A percentile compares a stretch with the other conserved stretches of the same genome.
Conservation (phyloP, 2,797 vertebrate genomes). For the Molossus alvarezi region DNA sequence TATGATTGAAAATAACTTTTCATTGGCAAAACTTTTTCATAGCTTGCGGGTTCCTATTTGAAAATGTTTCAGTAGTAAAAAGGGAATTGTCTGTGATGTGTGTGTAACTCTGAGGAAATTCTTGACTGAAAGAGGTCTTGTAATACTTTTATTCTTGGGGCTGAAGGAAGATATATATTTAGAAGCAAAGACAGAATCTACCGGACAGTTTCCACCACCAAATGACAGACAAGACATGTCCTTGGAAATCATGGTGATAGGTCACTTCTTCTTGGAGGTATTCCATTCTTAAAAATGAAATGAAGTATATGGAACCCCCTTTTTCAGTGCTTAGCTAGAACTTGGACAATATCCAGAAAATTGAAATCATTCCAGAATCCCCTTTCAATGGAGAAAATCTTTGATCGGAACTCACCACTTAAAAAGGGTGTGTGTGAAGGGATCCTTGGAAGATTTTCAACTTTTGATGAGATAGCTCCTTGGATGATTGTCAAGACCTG, state of each 20-base stretch:
- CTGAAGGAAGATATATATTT: neutral
- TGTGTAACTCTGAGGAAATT: neutral
- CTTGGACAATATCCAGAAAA: conserved; percentile 54
- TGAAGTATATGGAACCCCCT: neutral
- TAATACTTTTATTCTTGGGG: neutral
- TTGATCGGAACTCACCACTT: conserved; percentile 75
- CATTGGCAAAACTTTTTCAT: neutral
- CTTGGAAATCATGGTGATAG: conserved; percentile 27
- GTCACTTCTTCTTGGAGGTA: conserved; percentile 41
- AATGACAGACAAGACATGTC: conserved; percentile 29
- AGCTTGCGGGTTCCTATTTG: neutral
- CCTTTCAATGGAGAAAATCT: conserved; percentile 64
- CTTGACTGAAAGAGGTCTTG: conserved; percentile 26
- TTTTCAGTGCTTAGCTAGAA: conserved; percentile 36
- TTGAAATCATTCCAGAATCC: conserved; percentile 56
- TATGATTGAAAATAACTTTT: neutral
- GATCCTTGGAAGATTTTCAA: conserved; percentile 86
- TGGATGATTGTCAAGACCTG: conserved; percentile 87
- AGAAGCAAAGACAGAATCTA: conserved; percentile 5
- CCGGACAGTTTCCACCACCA: conserved; percentile 57
- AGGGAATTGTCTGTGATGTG: neutral
- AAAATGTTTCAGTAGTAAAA: conserved; percentile 50
- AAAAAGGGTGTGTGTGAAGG: conserved; percentile 75
- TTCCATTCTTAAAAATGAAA: conserved; percentile 44
- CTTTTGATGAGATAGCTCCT: conserved; percentile 83